phyloP scores from a whole-genome alignment of 2,797 vertebrate species.

The Lepus oiostolus region DNA sequence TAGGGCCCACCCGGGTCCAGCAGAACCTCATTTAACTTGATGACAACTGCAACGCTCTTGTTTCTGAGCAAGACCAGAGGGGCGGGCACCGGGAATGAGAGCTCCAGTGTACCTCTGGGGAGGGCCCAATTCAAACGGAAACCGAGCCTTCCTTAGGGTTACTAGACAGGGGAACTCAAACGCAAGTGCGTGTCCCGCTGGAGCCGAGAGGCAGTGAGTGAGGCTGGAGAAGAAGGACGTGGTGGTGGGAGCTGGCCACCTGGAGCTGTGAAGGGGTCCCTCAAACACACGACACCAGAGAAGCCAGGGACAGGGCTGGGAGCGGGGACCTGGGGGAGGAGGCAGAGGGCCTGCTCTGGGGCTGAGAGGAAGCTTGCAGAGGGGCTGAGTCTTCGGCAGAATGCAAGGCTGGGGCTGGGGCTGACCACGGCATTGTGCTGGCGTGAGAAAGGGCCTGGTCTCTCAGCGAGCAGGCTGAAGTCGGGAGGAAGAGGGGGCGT shows the following conservation, averaged over 20 bases:
- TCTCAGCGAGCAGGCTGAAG: conserved; percentile 6
- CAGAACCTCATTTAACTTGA: neutral
- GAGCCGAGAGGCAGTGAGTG: neutral
- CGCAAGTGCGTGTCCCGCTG: neutral
- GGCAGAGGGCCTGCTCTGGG: neutral
- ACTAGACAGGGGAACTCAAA: neutral
- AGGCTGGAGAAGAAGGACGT: neutral
- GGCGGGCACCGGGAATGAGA: neutral
- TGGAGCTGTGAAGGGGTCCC: neutral
- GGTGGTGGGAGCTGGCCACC: neutral
- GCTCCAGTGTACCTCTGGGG: neutral
- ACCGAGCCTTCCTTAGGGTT: neutral
- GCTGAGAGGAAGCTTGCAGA: neutral
- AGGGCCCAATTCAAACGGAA: neutral
- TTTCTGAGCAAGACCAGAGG: neutral
- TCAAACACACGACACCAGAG: neutral
- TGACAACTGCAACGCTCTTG: neutral
- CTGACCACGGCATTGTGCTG: neutral
- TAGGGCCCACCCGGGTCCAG: neutral
- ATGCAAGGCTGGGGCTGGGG: neutral
- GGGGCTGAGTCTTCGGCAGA: neutral
- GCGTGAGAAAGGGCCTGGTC: neutral
- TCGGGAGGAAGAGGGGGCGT: neutral
- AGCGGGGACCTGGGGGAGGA: too few relatives aligned
- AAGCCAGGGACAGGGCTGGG: neutral